Evolutionary conservation across 1,140 invertebrate species (phyloP).

Genomic region (Drosophila littoralis): DNA sequence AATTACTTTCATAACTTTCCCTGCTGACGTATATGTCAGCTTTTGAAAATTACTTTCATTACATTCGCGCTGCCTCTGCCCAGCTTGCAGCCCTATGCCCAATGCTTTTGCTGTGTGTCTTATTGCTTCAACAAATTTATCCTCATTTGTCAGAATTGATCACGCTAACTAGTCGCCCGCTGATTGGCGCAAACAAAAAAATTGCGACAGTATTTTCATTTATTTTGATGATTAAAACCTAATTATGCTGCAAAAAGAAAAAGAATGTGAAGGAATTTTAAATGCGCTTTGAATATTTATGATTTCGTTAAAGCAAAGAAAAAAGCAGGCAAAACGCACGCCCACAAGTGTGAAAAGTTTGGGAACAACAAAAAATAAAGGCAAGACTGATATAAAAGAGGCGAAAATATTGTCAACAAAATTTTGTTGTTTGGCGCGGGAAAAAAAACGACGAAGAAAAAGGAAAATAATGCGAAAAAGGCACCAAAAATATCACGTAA

Average conservation of each 20-base stretch:
- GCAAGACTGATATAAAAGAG: slow-evolving; percentile 35
- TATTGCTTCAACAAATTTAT: slow-evolving; percentile 33
- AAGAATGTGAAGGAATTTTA: slow-evolving; percentile 62
- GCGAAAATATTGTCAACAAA: slow-evolving; percentile 76
- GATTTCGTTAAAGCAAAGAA: slow-evolving; percentile 55
- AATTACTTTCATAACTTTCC: slow-evolving; percentile 9
- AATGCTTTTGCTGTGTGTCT: slow-evolving; percentile 7
- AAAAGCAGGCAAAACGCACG: neutral
- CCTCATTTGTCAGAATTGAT: slow-evolving; percentile 74
- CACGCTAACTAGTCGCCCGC: slow-evolving; percentile 28
- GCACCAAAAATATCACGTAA: slow-evolving; percentile 80
- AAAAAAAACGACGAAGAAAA: slow-evolving; percentile 17
- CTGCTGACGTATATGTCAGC: slow-evolving; percentile 5
- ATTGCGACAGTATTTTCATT: slow-evolving; percentile 26
- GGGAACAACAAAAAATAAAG: slow-evolving; percentile 28
- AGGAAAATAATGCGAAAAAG: slow-evolving; percentile 66
- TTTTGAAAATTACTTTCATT: slow-evolving; percentile 30
- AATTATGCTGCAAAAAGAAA: slow-evolving; percentile 57
- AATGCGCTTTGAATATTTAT: slow-evolving; percentile 83
- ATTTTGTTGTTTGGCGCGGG: slow-evolving; percentile 66
- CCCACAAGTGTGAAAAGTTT: slow-evolving; percentile 64
- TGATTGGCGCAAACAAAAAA: slow-evolving; percentile 48
- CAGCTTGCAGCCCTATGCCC: neutral
- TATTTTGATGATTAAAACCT: slow-evolving; percentile 75
- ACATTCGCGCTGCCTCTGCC: slow-evolving; percentile 3